phyloP scores from a whole-genome alignment of 2,797 vertebrate genomes.

The Sebastes flavidus region DNA sequence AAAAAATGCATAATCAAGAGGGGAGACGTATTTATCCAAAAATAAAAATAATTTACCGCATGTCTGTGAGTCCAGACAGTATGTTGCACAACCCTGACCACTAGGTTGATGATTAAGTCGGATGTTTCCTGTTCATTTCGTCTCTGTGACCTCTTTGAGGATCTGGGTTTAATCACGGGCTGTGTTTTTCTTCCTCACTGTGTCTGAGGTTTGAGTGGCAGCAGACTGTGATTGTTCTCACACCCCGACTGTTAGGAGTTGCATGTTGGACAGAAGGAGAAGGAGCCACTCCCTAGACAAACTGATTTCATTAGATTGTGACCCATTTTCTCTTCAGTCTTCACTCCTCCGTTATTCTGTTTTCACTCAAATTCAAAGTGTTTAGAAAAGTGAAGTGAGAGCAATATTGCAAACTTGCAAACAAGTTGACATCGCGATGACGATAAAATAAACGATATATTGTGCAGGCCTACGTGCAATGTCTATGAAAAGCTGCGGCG shows the following conservation, averaged over 20 bases:
- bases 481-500: too few species aligned
- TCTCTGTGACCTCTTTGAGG: slow-evolving; percentile 18
- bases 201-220: slow-evolving; percentile 6
- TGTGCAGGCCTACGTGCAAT: too few species aligned
- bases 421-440: too few species aligned
- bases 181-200: neutral
- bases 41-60: neutral
- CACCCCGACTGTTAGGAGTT: neutral
- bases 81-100: slow-evolving; percentile 37
- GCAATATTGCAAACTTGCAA: too few species aligned
- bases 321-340: neutral
- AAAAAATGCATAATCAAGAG: neutral
- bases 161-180: slow-evolving; percentile 11
- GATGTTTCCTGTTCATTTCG: neutral
- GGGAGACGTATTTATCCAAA: neutral
- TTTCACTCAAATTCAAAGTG: neutral
- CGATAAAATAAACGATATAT: too few species aligned
- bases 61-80: slow-evolving; percentile 35
- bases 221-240: slow-evolving; percentile 7
- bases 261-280: slow-evolving; percentile 21
- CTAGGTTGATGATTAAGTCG: neutral
- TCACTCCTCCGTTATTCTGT: neutral
- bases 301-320: neutral
- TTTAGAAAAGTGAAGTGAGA: neutral
- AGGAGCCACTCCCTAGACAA: slow-evolving; percentile 33